phyloP scores from a whole-genome alignment of 2,797 vertebrate genomes.

The Acanthornis magna region DNA sequence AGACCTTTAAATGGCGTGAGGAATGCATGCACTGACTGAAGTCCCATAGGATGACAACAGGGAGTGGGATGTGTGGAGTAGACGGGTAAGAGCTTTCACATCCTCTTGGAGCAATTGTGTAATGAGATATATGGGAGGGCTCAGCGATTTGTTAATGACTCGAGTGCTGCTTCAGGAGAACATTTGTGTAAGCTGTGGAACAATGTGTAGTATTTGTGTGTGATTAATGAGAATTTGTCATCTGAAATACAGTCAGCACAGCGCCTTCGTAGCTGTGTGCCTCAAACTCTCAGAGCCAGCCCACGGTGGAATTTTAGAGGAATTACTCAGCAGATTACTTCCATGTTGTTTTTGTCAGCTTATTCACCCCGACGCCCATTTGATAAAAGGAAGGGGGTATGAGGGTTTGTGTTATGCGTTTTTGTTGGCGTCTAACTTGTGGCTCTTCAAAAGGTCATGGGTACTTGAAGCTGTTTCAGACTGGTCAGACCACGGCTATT shows the following conservation, averaged over 20 bases:
- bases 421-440: constrained; percentile 26
- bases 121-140: background rate
- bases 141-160: constrained; percentile 8
- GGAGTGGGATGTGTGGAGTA: background rate
- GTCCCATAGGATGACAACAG: background rate
- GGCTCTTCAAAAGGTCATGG: constrained; percentile 40
- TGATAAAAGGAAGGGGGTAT: constrained; percentile 52
- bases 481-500: constrained; percentile 49
- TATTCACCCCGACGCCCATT: background rate
- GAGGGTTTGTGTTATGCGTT: constrained; percentile 1
- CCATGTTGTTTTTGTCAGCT: constrained; percentile 54
- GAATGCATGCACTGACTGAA: fast-evolving
- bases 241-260: constrained; percentile 54
- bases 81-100: background rate
- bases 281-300: constrained; percentile 29
- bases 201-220: background rate
- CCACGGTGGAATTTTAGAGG: constrained; percentile 56
- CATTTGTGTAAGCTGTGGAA: constrained; percentile 25
- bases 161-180: constrained; percentile 3
- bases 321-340: constrained; percentile 66
- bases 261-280: constrained; percentile 24
- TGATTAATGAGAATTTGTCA: constrained; percentile 64
- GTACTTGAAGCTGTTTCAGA: constrained; percentile 45
- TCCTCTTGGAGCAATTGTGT: background rate
- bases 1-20: background rate